Percentiles rank a stretch among this genome's conserved stretches.
Evolutionary conservation across 1,140 invertebrate genomes (phyloP).

Genomic region (Drosophila suzukii): DNA sequence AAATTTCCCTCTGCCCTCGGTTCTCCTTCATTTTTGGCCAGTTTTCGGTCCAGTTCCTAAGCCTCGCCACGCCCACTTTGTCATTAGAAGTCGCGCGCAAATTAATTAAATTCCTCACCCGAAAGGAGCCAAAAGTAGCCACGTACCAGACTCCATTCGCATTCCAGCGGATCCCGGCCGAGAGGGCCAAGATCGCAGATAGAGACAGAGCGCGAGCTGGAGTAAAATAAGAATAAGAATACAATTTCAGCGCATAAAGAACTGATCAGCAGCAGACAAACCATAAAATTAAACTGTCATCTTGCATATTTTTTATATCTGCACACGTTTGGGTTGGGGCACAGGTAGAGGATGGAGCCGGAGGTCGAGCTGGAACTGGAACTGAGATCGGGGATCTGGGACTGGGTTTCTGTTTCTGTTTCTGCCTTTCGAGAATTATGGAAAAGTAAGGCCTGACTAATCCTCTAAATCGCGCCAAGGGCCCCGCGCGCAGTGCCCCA

Average conservation of each 20-base stretch:
- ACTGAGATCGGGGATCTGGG: constrained; percentile 1
- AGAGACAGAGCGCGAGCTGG: constrained; percentile 17
- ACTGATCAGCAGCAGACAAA: constrained; percentile 84
- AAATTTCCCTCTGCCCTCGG: constrained; percentile 23
- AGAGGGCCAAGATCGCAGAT: constrained; percentile 8
- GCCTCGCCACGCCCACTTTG: constrained; percentile 75
- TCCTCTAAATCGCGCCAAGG: constrained; percentile 82
- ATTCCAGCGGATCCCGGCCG: constrained; percentile 30
- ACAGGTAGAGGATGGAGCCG: constrained; percentile 55
- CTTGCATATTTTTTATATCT: constrained; percentile 84
- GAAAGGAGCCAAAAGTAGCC: constrained; percentile 61
- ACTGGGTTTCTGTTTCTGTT: constrained; percentile 36
- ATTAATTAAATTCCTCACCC: constrained; percentile 78
- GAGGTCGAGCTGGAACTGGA: constrained; percentile 6
- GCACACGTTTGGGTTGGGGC: constrained; percentile 46
- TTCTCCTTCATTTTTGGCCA: constrained; percentile 40
- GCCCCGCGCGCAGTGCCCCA: constrained; percentile 68
- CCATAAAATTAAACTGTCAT: constrained; percentile 85
- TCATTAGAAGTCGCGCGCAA: constrained; percentile 74
- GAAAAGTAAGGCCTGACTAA: constrained; percentile 84
- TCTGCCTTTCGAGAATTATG: constrained; percentile 75
- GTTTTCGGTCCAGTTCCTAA: constrained; percentile 61
- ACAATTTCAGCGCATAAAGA: constrained; percentile 82
- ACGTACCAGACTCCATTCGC: constrained; percentile 61
- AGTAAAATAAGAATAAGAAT: constrained; percentile 42